These are phyloP conservation scores for Drosophila buzzatii DNA, from an alignment of 2,888 invertebrate genomes.

Conservation along the genomic window DNA sequence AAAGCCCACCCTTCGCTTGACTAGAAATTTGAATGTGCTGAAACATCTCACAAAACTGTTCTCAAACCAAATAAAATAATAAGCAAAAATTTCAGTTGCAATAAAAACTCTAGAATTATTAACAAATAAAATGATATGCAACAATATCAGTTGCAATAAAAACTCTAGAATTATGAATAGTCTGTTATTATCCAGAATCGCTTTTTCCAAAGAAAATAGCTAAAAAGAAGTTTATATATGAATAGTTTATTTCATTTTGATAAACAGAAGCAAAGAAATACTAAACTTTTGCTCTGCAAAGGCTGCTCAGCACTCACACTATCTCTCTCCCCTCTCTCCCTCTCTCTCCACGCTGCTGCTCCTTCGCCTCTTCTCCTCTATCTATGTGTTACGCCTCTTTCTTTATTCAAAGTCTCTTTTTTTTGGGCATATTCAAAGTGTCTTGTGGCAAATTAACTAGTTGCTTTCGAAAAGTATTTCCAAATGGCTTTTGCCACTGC, in stretches of 20 bases:
- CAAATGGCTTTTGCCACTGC: conserved; percentile 15
- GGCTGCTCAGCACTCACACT: background rate
- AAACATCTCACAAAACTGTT: no score
- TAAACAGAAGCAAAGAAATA: background rate
- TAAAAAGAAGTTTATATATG: background rate
- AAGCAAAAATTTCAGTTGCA: background rate
- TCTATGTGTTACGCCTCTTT: no score
- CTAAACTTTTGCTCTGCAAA: background rate
- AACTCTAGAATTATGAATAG: background rate
- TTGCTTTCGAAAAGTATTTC: conserved; percentile 15
- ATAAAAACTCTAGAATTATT: background rate
- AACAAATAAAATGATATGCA: background rate
- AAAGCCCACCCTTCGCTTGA: no score
- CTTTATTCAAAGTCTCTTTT: background rate
- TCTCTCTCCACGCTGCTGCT: background rate
- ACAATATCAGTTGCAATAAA: background rate
- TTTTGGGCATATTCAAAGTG: conserved; percentile 6
- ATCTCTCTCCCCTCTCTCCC: no score
- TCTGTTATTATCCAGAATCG: background rate
- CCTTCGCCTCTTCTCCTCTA: background rate
- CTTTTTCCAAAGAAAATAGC: background rate
- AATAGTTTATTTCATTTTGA: background rate
- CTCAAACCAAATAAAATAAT: no score
- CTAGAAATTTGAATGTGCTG: no score
- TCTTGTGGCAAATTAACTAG: conserved; percentile 22